These are phyloP conservation scores for Alligator mississippiensis DNA, from an alignment of 2,113 vertebrate species.

Conservation along the genomic window DNA sequence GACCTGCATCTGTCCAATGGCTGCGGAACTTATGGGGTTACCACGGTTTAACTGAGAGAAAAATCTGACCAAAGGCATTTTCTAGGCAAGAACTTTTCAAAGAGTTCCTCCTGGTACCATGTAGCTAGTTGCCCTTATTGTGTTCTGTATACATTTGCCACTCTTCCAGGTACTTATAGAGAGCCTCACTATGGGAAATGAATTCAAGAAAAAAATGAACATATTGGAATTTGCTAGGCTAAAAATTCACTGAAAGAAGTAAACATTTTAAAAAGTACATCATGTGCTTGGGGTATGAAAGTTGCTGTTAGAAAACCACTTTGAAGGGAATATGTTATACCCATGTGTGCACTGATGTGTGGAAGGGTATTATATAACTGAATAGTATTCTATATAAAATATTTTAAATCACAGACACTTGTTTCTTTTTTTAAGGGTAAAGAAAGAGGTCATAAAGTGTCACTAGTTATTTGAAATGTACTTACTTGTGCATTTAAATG, in stretches of 20 bases:
- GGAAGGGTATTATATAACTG: neutral
- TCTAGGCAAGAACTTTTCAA: neutral
- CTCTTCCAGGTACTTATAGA: neutral
- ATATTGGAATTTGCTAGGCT: neutral
- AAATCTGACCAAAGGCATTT: neutral
- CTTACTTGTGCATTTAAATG: neutral
- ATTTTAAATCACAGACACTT: neutral
- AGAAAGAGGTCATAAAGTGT: neutral
- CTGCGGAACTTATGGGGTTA: neutral
- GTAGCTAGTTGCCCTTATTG: neutral
- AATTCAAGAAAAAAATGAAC: neutral
- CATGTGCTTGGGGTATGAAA: neutral
- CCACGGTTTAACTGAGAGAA: neutral
- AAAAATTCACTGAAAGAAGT: neutral
- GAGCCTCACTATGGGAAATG: neutral
- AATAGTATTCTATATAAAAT: neutral
- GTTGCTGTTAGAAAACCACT: neutral
- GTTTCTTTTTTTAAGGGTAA: neutral
- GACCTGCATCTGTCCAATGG: fast-evolving
- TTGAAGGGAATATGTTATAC: neutral
- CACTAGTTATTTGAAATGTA: neutral
- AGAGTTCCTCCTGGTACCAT: neutral
- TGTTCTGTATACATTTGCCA: neutral
- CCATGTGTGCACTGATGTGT: neutral
- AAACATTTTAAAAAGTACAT: neutral